A percentile compares a stretch with the other conserved stretches of the same genome.
phyloP scores from a whole-genome alignment of 1,140 invertebrate species.

The Ceratina japonica region DNA sequence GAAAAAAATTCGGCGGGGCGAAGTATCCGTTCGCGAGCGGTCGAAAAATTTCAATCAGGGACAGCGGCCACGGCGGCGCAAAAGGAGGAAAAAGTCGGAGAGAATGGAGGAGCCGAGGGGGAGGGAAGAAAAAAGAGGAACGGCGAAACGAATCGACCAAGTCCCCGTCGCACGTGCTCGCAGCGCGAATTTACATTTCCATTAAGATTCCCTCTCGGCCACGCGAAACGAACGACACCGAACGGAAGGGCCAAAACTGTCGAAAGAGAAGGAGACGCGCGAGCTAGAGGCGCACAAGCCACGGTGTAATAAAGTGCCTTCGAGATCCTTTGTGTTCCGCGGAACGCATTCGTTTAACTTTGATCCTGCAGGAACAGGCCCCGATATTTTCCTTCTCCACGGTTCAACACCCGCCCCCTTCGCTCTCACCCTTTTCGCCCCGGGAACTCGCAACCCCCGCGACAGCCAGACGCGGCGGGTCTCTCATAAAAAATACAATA shows the following conservation, averaged over 20 bases:
- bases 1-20: neutral
- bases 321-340: conserved; percentile 41
- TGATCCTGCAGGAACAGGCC: conserved; percentile 42
- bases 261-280: conserved; percentile 30
- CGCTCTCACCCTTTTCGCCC: neutral
- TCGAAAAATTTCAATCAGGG: conserved; percentile 36
- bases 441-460: neutral
- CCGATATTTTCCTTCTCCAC: conserved; percentile 43
- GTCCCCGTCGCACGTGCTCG: conserved; percentile 11
- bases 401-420: conserved; percentile 22
- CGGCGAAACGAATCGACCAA: conserved; percentile 5
- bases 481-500: conserved; percentile 67
- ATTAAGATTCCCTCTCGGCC: conserved; percentile 42
- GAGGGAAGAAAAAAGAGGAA: neutral
- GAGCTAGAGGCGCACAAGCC: neutral
- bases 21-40: neutral
- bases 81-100: neutral
- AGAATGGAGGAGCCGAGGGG: neutral
- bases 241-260: conserved; percentile 37
- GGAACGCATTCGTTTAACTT: conserved; percentile 55
- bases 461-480: too few relatives aligned
- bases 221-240: conserved; percentile 16
- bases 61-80: neutral
- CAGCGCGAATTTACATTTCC: conserved; percentile 54
- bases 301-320: conserved; percentile 54